Base-by-base conservation (phyloP, 2,888 invertebrate genomes). In the Trissolcus japonicus region DNA sequence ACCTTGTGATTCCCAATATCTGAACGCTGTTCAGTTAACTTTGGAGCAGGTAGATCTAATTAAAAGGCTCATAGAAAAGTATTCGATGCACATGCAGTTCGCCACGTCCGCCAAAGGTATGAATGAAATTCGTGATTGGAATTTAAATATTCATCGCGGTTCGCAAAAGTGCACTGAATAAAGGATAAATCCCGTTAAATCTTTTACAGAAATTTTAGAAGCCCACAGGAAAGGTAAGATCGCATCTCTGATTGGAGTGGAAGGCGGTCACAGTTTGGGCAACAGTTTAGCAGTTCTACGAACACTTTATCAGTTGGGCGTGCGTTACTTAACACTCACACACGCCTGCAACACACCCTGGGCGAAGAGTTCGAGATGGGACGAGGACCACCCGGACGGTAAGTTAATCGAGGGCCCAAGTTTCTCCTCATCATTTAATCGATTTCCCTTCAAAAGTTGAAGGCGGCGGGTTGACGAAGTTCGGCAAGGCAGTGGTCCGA, bases 261-360 rank as follows among this genome's bases (percentile, higher is more conserved):
- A 97, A 90, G 97, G 97, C 16, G 97, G 98, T 0, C 97, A 98
- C 89, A 94, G 95, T 41, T 93, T 98, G 73, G 97, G 96, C 78
- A 96, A 95, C 86, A 97, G 96, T 65, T 90, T 97, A 83, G 96
- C 95, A 4, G 95, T 96, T 60, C 91, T 98, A 79, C 92, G 97
- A 75, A 95, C 96, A 82, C 94, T 96, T 88, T 96, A 97, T 89
- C 94, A 95, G 78, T 91, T 97, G 63, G 97, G 97, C 54, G 96
- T 95, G 63, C 92, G 94, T 46, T 95, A 95, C 87, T 92, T 96
- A 90, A 96, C 95, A 40, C 91, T 96, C 51, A 96, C 95, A 2
- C 95, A 95, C 89, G 95, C 94, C 81, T 96, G 95, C 91, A 94
- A 95, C 88, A 95, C 95, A 17, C 95, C 95, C 21, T 96, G 95